Conservation (phyloP, 2,888 invertebrate species). For the Sclerodermus sp. region DNA sequence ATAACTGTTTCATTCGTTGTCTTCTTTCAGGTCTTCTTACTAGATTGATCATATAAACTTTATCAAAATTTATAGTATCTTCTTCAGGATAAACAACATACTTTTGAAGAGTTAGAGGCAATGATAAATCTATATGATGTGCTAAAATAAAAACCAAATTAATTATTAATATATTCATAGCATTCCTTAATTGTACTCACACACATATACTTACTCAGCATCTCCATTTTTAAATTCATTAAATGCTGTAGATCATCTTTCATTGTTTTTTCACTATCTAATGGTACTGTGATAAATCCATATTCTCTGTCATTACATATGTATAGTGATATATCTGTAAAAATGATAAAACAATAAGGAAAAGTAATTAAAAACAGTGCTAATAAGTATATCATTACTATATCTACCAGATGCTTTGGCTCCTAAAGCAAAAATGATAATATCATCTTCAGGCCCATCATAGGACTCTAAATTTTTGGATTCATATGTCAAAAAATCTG, state of each 20-base stretch:
- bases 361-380: background rate
- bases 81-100: slow-evolving; percentile 56
- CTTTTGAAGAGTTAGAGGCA: slow-evolving; percentile 41
- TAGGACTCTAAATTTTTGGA: slow-evolving; percentile 66
- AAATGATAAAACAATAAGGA: slow-evolving; percentile 6
- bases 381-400: background rate
- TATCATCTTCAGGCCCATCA: slow-evolving; percentile 84
- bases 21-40: slow-evolving; percentile 78
- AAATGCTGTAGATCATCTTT: slow-evolving; percentile 72
- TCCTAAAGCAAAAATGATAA: slow-evolving; percentile 86
- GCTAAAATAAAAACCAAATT: slow-evolving; percentile 5
- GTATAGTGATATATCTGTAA: slow-evolving; percentile 65
- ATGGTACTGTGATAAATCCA: slow-evolving; percentile 81
- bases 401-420: slow-evolving; percentile 68
- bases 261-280: slow-evolving; percentile 70
- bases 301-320: slow-evolving; percentile 81
- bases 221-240: slow-evolving; percentile 74
- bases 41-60: slow-evolving; percentile 92
- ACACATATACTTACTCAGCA: slow-evolving; percentile 63
- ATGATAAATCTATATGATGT: slow-evolving; percentile 29
- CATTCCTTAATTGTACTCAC: background rate
- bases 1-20: slow-evolving; percentile 75
- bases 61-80: slow-evolving; percentile 72
- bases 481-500: slow-evolving; percentile 75
- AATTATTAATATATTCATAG: background rate